Evolutionary conservation across 2,888 invertebrate genomes (phyloP).

Genomic region (Amorpha juglandis): DNA sequence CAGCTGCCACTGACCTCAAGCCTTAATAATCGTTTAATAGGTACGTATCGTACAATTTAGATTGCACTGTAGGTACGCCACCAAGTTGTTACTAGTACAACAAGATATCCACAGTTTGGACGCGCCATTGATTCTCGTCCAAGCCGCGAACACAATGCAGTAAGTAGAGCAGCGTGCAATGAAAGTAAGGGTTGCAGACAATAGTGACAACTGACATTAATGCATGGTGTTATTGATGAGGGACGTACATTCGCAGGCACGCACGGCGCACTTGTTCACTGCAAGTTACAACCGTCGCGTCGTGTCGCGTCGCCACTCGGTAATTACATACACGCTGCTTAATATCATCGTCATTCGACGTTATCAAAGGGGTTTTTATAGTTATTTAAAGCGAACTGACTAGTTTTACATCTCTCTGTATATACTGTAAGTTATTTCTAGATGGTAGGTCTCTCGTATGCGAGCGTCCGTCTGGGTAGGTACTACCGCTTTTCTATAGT

Average conservation of each 20-base stretch:
- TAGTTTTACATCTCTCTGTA: no score
- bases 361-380: slow-evolving; percentile 4
- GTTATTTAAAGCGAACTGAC: not conserved
- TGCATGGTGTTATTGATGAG: slow-evolving; percentile 30
- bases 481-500: no score
- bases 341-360: slow-evolving; percentile 23
- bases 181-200: slow-evolving; percentile 37
- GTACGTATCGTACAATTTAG: no score
- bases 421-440: no score
- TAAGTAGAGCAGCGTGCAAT: slow-evolving; percentile 22
- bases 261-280: slow-evolving; percentile 32
- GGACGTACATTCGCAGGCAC: slow-evolving; percentile 32
- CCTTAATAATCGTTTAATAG: no score
- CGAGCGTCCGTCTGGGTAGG: no score
- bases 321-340: slow-evolving; percentile 34
- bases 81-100: no score
- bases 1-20: no score
- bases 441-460: no score
- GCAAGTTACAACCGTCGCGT: slow-evolving; percentile 20
- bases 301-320: slow-evolving; percentile 32
- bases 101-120: no score
- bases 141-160: slow-evolving; percentile 6
- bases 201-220: slow-evolving; percentile 37
- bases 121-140: not conserved
- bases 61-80: no score